Evolutionary conservation across 2,113 vertebrate species (phyloP).

Genomic region (Zosterops lateralis): DNA sequence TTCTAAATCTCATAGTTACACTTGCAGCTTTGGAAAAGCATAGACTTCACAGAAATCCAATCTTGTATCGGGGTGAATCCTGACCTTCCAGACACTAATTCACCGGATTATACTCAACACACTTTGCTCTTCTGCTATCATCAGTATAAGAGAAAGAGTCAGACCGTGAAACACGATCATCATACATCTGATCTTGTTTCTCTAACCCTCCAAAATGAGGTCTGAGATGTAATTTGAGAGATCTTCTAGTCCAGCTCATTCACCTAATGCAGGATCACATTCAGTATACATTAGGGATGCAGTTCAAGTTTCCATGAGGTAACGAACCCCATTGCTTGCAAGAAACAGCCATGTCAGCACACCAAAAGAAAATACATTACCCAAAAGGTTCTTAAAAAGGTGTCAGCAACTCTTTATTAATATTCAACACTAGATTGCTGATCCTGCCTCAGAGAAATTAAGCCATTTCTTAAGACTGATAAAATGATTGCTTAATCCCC

Average conservation of each 20-base stretch:
- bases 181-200: background rate
- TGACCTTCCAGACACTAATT: background rate
- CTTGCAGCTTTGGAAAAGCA: background rate
- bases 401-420: background rate
- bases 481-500: background rate
- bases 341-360: background rate
- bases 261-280: background rate
- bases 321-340: background rate
- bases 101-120: background rate
- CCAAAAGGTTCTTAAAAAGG: background rate
- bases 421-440: background rate
- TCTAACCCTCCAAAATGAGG: background rate
- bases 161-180: background rate
- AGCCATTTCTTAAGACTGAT: background rate
- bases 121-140: background rate
- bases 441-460: background rate
- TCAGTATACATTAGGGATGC: background rate
- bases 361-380: background rate
- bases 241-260: accelerated
- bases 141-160: background rate
- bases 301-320: background rate
- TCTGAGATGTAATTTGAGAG: background rate
- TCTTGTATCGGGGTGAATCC: background rate
- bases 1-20: background rate
- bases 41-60: background rate